Conservation (phyloP, 2,797 vertebrate genomes). For the Sorex maritimensis region DNA sequence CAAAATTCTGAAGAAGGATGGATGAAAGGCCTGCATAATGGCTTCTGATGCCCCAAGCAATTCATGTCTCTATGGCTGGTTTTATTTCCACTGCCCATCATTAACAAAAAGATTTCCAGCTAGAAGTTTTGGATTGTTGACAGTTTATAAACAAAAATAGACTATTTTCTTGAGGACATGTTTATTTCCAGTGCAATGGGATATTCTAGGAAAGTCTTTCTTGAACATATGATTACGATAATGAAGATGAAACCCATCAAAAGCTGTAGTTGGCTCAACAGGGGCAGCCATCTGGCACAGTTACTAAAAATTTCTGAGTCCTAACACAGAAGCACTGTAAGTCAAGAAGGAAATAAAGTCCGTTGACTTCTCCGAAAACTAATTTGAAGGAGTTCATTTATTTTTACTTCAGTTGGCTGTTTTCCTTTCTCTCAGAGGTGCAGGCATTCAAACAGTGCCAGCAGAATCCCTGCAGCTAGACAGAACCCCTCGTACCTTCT, state of each 20-base stretch:
- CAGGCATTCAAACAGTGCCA: background rate
- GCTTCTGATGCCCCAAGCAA: background rate
- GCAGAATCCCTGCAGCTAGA: fast-evolving
- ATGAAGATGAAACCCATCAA: background rate
- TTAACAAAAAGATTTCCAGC: background rate
- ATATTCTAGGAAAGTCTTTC: background rate
- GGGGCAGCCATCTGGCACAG: background rate
- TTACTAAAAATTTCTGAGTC: background rate
- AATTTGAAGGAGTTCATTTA: background rate
- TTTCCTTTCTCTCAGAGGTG: background rate
- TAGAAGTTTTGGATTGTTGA: background rate
- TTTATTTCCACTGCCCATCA: background rate
- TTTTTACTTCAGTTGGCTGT: background rate
- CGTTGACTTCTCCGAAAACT: background rate
- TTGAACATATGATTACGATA: background rate
- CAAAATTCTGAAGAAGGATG: background rate
- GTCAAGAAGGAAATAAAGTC: background rate
- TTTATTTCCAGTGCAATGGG: background rate
- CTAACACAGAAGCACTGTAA: background rate
- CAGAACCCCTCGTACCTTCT: conserved; percentile 91
- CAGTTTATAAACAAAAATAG: background rate
- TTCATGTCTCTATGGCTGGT: background rate
- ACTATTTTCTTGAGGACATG: background rate
- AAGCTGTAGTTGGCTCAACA: background rate
- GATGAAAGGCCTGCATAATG: background rate